Conservation (phyloP, 2,888 invertebrate species). For the Furcula furcula region DNA sequence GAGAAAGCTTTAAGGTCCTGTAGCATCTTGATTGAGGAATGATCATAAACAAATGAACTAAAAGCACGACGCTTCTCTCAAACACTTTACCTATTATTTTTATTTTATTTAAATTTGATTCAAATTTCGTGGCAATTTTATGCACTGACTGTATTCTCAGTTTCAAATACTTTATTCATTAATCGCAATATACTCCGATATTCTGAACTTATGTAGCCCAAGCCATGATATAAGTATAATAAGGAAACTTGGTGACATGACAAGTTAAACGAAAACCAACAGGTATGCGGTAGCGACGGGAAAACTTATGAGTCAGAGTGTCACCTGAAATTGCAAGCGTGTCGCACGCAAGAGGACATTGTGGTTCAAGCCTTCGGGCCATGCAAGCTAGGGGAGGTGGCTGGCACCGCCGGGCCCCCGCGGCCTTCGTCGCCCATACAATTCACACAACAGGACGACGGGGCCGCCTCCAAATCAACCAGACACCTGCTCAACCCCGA, state of each 20-base stretch:
- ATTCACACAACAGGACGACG: slow-evolving; percentile 90
- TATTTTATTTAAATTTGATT: too few species aligned
- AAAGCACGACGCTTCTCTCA: too few species aligned
- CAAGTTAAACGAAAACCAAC: slow-evolving; percentile 36
- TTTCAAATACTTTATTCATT: too few species aligned
- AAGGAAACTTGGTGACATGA: slow-evolving; percentile 11
- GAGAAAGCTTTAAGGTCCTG: too few species aligned
- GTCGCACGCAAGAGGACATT: slow-evolving; percentile 90
- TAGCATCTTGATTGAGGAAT: too few species aligned
- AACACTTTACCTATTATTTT: too few species aligned
- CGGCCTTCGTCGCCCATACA: slow-evolving; percentile 89
- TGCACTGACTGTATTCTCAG: too few species aligned
- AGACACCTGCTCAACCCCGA: slow-evolving; percentile 88
- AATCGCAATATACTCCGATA: not conserved
- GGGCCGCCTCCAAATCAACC: slow-evolving; percentile 89
- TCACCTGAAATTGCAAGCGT: slow-evolving; percentile 90
- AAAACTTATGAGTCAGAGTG: slow-evolving; percentile 93
- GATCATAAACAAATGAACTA: too few species aligned
- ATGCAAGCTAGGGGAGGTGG: slow-evolving; percentile 86
- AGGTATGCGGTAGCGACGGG: slow-evolving; percentile 89
- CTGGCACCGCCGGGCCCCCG: slow-evolving; percentile 88
- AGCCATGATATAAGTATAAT: slow-evolving; percentile 11
- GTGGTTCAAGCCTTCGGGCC: slow-evolving; percentile 89
- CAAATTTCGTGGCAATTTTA: too few species aligned
- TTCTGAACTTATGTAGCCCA: slow-evolving; percentile 2